Percentiles rank a stretch among this genome's conserved stretches.
phyloP scores from a whole-genome alignment of 2,797 vertebrate genomes.

The Monodelphis domestica region DNA sequence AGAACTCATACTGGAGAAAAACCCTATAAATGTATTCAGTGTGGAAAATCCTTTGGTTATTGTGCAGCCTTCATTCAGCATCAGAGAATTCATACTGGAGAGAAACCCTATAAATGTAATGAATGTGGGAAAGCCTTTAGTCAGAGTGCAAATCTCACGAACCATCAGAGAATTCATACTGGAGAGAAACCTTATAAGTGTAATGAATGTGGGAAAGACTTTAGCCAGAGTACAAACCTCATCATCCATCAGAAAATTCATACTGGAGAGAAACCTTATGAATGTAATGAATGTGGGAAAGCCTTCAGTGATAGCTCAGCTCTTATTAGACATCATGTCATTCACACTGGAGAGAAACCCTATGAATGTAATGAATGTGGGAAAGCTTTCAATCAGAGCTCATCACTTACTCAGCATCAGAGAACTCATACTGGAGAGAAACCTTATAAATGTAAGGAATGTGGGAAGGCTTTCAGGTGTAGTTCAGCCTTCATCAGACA shows the following conservation, averaged over 20 bases:
- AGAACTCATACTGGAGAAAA: conserved; percentile 46
- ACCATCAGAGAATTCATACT: conserved; percentile 32
- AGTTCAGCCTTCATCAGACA: conserved; percentile 12
- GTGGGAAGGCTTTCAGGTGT: conserved; percentile 4
- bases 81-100: conserved; percentile 6
- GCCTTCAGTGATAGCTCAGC: conserved; percentile 33
- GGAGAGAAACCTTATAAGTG: conserved; percentile 34
- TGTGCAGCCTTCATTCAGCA: background rate
- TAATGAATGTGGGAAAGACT: conserved; percentile 25
- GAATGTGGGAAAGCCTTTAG: background rate
- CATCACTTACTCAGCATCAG: background rate
- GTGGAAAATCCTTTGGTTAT: conserved; percentile 19
- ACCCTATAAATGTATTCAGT: conserved; percentile 20
- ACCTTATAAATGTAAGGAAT: conserved; percentile 8
- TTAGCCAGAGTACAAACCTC: conserved; percentile 23
- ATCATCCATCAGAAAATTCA: conserved; percentile 21
- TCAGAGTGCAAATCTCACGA: background rate
- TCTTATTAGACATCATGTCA: conserved; percentile 1
- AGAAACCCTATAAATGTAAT: background rate
- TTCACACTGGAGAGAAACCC: conserved; percentile 23
- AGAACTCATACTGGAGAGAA: conserved; percentile 34
- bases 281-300: conserved; percentile 29
- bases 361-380: conserved; percentile 15
- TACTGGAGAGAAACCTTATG: conserved; percentile 21
- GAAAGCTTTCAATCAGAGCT: conserved; percentile 18